A percentile compares a stretch with the other conserved stretches of the same genome.
phyloP scores from a whole-genome alignment of 2,797 vertebrate species.

The Parotocinclus haroldoi region DNA sequence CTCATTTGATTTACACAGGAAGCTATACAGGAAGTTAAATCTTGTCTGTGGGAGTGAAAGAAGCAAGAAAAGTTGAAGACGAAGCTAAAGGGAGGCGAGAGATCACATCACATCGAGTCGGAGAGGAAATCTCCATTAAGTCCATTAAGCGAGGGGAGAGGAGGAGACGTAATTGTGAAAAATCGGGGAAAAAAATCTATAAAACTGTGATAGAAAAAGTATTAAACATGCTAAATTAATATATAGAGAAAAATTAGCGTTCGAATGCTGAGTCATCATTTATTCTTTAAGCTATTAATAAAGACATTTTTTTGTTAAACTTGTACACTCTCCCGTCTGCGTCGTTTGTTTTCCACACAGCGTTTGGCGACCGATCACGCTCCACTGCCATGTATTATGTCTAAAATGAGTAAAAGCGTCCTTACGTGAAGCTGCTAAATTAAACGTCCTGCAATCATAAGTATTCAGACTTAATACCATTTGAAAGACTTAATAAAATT shows the following conservation, averaged over 20 bases:
- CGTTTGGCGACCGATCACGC: background rate
- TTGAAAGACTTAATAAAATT: too few species aligned
- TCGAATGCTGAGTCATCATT: slow-evolving; percentile 68
- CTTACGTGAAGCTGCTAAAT: too few species aligned
- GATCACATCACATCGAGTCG: slow-evolving; percentile 60
- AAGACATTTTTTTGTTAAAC: slow-evolving; percentile 78
- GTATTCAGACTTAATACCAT: too few species aligned
- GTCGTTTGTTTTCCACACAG: slow-evolving; percentile 61
- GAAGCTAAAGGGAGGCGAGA: slow-evolving; percentile 39
- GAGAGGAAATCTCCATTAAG: slow-evolving; percentile 55
- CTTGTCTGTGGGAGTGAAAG: slow-evolving; percentile 45
- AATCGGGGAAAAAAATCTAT: slow-evolving; percentile 48
- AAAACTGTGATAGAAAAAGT: slow-evolving; percentile 55
- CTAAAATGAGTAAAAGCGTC: too few species aligned
- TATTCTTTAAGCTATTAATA: slow-evolving; percentile 75
- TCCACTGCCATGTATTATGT: too few species aligned
- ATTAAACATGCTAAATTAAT: slow-evolving; percentile 61
- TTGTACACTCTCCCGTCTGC: slow-evolving; percentile 68
- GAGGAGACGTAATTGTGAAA: slow-evolving; percentile 59
- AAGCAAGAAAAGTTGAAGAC: slow-evolving; percentile 53
- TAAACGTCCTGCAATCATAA: too few species aligned
- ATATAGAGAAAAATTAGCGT: slow-evolving; percentile 60
- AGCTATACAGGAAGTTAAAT: slow-evolving; percentile 51
- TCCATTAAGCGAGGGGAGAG: slow-evolving; percentile 61
- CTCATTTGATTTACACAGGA: too few species aligned